phyloP scores from a whole-genome alignment of 23 tunicate genomes.

The Styela plicata region DNA sequence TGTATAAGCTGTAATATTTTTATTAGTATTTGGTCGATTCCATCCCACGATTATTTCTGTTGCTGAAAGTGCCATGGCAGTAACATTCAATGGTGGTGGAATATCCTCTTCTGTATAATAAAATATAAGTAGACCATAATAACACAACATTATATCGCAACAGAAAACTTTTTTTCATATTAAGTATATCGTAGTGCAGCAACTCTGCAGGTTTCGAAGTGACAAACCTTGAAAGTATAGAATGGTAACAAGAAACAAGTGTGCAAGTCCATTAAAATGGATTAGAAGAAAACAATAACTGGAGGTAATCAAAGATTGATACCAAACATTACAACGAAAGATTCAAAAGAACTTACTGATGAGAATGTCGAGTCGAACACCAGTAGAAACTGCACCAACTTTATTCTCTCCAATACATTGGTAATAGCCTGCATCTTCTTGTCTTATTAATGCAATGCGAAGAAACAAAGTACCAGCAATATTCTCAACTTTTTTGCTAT shows the following conservation, averaged over 20 bases:
- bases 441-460: not conserved
- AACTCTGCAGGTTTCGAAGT: too few relatives aligned
- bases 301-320: too few relatives aligned
- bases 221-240: too few relatives aligned
- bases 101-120: not conserved
- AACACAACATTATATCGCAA: too few relatives aligned
- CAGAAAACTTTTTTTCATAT: too few relatives aligned
- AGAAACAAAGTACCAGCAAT: not conserved
- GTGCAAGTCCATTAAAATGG: too few relatives aligned
- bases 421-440: not conserved
- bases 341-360: not conserved
- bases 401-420: not conserved
- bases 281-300: too few relatives aligned
- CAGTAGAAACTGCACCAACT: not conserved
- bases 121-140: too few relatives aligned
- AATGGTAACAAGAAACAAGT: too few relatives aligned
- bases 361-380: not conserved
- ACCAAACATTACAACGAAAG: too few relatives aligned
- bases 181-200: too few relatives aligned
- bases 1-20: not conserved
- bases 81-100: not conserved
- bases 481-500: not conserved
- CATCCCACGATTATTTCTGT: not conserved
- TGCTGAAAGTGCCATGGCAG: not conserved
- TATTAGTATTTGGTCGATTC: not conserved